These are phyloP conservation scores for Oligia strigilis DNA, from an alignment of 2,888 invertebrate genomes.

Conservation along the genomic window DNA sequence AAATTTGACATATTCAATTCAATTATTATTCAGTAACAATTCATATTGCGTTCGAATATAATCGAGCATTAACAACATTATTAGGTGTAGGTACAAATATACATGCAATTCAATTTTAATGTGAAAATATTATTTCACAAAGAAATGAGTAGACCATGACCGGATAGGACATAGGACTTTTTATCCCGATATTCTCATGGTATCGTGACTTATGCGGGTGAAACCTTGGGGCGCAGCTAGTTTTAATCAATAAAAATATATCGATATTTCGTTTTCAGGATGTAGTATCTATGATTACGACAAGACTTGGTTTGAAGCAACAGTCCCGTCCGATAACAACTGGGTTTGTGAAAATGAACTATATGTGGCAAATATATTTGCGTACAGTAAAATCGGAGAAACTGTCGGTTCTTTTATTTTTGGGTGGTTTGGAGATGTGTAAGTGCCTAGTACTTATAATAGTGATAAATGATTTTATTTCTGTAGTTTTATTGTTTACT, in stretches of 20 bases:
- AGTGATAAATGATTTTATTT: background rate
- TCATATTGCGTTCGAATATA: too few species aligned
- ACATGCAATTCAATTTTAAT: too few species aligned
- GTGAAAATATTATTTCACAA: too few species aligned
- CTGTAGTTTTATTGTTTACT: background rate
- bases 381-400: constrained; percentile 77
- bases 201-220: background rate
- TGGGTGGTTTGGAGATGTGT: constrained; percentile 83
- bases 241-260: background rate
- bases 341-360: constrained; percentile 82
- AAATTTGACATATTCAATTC: background rate
- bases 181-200: background rate
- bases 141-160: too few species aligned
- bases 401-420: constrained; percentile 77
- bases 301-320: constrained; percentile 79
- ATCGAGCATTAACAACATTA: too few species aligned
- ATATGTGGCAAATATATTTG: constrained; percentile 76
- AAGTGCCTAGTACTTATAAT: constrained; percentile 59
- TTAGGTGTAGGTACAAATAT: too few species aligned
- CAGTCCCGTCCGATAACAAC: constrained; percentile 77
- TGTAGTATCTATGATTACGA: constrained; percentile 77
- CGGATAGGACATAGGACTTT: background rate
- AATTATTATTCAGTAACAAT: too few species aligned
- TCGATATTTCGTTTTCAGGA: constrained; percentile 66
- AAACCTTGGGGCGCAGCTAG: background rate